Evolutionary conservation across 1,140 invertebrate genomes (phyloP).

Genomic region (Carposina sasakii): DNA sequence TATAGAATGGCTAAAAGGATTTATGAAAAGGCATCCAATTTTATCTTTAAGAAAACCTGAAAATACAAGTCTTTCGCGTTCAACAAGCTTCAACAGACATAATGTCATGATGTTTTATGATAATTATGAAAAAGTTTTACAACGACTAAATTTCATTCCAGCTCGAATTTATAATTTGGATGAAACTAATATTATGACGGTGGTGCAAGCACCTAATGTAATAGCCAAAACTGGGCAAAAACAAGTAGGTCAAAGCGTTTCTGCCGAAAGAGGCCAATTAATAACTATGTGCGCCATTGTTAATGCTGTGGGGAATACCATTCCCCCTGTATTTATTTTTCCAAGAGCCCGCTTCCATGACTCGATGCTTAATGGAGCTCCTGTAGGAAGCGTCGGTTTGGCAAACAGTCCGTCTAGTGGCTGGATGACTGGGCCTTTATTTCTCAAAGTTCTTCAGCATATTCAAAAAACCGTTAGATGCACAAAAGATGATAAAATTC

Average conservation of each 20-base stretch:
- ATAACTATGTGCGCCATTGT: constrained; percentile 39
- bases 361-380: too few relatives aligned
- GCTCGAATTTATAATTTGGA: constrained; percentile 37
- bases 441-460: too few relatives aligned
- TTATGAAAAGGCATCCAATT: constrained; percentile 27
- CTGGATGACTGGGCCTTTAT: too few relatives aligned
- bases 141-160: constrained; percentile 17
- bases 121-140: too few relatives aligned
- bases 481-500: too few relatives aligned
- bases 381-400: too few relatives aligned
- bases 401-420: too few relatives aligned
- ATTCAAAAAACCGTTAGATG: too few relatives aligned
- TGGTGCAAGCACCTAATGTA: constrained; percentile 32
- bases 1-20: constrained; percentile 22
- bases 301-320: constrained; percentile 33
- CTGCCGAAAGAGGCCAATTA: constrained; percentile 36
- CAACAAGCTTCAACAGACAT: constrained; percentile 35
- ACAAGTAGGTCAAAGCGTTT: constrained; percentile 34
- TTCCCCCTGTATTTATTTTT: constrained; percentile 36
- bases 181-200: constrained; percentile 35
- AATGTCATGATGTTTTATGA: constrained; percentile 33
- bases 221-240: constrained; percentile 36
- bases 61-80: constrained; percentile 32
- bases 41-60: constrained; percentile 36
- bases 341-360: too few relatives aligned